These are phyloP conservation scores for Strigops habroptila DNA, from an alignment of 2,113 vertebrate species.

Conservation along the genomic window DNA sequence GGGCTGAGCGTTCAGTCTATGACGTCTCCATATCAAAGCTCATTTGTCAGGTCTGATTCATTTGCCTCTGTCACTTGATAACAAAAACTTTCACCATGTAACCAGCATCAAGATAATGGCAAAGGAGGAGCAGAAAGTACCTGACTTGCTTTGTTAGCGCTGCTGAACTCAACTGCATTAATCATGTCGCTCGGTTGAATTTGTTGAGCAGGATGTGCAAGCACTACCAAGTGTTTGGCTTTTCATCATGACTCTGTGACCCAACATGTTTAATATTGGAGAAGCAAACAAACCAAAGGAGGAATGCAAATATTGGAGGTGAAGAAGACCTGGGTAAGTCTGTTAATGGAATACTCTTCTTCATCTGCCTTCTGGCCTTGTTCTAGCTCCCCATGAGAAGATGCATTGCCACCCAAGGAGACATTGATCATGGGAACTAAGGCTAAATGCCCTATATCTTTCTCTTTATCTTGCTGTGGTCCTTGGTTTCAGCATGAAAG, in stretches of 20 bases:
- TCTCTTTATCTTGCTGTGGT: not conserved
- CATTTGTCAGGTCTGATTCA: not conserved
- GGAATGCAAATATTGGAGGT: not conserved
- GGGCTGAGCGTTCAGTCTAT: rapidly evolving
- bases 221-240: not conserved
- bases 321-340: not conserved
- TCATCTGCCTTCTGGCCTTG: not conserved
- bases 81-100: not conserved
- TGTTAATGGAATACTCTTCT: not conserved
- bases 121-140: not conserved
- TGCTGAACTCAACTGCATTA: not conserved
- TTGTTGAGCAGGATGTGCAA: not conserved
- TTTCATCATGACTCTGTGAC: not conserved
- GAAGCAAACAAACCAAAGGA: not conserved
- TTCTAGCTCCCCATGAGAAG: not conserved
- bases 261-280: rapidly evolving
- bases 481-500: not conserved
- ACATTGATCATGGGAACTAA: not conserved
- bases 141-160: not conserved
- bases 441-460: too few species aligned
- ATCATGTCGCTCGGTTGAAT: not conserved
- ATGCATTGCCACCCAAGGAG: not conserved
- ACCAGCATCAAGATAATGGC: not conserved
- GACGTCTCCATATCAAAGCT: not conserved
- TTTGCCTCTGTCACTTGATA: not conserved